Conservation (phyloP, 2,888 invertebrate species). For the Chrysolina oricalcia region DNA sequence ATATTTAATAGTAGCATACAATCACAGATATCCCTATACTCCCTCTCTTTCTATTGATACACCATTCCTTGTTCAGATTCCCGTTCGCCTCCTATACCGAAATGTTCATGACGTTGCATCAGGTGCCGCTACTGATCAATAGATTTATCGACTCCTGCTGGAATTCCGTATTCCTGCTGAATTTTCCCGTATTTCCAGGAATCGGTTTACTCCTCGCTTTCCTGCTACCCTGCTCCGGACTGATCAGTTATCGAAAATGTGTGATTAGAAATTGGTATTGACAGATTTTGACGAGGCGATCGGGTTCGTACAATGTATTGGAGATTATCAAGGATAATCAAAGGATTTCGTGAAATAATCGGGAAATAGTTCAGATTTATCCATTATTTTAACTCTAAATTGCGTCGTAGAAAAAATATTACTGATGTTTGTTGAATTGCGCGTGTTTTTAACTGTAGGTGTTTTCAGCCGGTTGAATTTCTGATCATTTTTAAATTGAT, state of each 20-base stretch:
- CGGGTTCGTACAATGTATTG: background rate
- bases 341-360: background rate
- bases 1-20: too few species aligned
- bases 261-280: slow-evolving; percentile 55
- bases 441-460: background rate
- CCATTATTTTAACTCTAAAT: background rate
- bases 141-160: slow-evolving; percentile 57
- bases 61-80: background rate
- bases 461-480: background rate
- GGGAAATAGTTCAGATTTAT: background rate
- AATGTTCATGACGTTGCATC: background rate
- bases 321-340: background rate
- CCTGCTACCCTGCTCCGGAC: slow-evolving; percentile 60
- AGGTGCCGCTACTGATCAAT: slow-evolving; percentile 39
- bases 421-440: background rate
- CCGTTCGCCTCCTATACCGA: background rate
- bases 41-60: too few species aligned
- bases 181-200: slow-evolving; percentile 47
- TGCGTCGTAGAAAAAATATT: too few species aligned
- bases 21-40: too few species aligned
- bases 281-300: slow-evolving; percentile 28
- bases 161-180: slow-evolving; percentile 53
- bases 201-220: slow-evolving; percentile 53
- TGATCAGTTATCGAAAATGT: slow-evolving; percentile 64
- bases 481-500: slow-evolving; percentile 1